Evolutionary conservation across 2,113 vertebrate species (phyloP).

Genomic region (Apeltes quadracus): DNA sequence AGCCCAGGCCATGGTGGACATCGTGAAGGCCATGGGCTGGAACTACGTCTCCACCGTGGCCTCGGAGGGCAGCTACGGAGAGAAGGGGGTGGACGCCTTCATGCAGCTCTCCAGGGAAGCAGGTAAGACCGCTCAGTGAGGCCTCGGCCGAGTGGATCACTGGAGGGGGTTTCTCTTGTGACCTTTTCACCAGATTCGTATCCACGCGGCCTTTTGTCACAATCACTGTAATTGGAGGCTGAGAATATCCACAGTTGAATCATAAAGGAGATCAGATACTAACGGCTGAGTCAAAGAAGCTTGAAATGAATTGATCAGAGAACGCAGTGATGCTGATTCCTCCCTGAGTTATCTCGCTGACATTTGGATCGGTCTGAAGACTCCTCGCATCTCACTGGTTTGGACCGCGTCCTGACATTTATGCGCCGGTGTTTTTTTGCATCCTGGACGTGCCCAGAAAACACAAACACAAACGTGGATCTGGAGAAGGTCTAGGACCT

Average conservation of each 20-base stretch:
- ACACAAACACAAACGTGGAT: too few relatives aligned
- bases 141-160: background rate
- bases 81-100: constrained; percentile 76
- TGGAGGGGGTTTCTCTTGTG: background rate
- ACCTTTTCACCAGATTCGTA: background rate
- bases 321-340: constrained; percentile 16
- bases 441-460: too few relatives aligned
- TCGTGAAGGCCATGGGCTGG: constrained; percentile 73
- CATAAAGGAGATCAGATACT: background rate
- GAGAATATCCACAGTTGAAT: background rate
- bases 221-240: background rate
- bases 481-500: background rate
- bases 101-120: constrained; percentile 73
- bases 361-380: constrained; percentile 53
- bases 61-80: constrained; percentile 72
- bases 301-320: constrained; percentile 24
- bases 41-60: constrained; percentile 75
- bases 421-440: constrained; percentile 31
- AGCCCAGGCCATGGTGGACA: constrained; percentile 76
- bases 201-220: background rate
- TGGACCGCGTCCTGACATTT: constrained; percentile 55
- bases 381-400: constrained; percentile 35
- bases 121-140: constrained; percentile 34
- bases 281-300: constrained; percentile 5
- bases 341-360: constrained; percentile 53